phyloP scores from a whole-genome alignment of 2,113 vertebrate genomes.

The Acrocephalus kingi region DNA sequence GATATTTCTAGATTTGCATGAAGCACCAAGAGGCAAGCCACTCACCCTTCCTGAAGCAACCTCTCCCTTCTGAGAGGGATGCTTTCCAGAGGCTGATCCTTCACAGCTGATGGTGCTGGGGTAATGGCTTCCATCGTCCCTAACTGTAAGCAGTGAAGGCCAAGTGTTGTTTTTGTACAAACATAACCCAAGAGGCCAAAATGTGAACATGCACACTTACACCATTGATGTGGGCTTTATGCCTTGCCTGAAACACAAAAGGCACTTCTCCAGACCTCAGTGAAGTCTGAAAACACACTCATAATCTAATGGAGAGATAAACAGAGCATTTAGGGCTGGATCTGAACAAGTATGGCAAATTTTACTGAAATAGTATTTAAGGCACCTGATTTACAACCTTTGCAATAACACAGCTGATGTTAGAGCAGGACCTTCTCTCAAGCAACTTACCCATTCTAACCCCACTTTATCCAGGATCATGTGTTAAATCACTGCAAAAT shows the following conservation, averaged over 20 bases:
- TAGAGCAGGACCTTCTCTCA: neutral
- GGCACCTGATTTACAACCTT: neutral
- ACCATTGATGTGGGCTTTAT: neutral
- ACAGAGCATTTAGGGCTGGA: neutral
- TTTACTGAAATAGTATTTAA: neutral
- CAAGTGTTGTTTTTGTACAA: neutral
- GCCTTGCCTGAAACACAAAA: neutral
- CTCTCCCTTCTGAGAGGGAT: neutral
- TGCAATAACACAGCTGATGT: neutral
- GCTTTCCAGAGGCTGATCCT: neutral
- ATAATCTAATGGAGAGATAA: neutral
- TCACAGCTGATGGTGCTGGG: neutral
- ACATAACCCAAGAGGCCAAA: neutral
- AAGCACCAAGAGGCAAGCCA: neutral
- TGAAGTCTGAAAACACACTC: neutral
- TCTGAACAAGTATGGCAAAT: neutral
- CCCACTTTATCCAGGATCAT: neutral
- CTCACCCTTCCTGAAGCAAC: neutral
- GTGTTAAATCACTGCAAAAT: slow-evolving; percentile 57
- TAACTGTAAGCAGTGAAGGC: neutral
- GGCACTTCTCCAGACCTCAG: neutral
- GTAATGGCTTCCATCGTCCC: neutral
- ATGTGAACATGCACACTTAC: fast-evolving
- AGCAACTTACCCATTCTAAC: neutral
- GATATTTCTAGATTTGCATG: neutral